Conservation (phyloP, 2,113 vertebrate genomes). For the Salvelinus sp. region DNA sequence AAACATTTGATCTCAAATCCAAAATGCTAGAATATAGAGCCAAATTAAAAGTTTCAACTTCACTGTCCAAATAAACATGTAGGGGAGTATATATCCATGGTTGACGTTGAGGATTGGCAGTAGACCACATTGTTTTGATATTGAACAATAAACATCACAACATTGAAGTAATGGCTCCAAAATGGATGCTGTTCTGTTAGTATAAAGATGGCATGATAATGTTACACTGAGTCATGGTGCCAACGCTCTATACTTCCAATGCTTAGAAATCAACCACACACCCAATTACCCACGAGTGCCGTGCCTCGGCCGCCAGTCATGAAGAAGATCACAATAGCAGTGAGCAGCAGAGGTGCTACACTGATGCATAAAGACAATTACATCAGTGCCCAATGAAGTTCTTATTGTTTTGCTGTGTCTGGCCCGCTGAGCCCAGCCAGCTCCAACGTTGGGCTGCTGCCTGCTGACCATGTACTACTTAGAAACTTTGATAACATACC, state of each 20-base stretch:
- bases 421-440: conserved; percentile 1
- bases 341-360: conserved; percentile 3
- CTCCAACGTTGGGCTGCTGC: conserved; percentile 10
- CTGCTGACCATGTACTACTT: conserved; percentile 28
- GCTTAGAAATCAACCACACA: background rate
- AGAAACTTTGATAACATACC: conserved; percentile 14
- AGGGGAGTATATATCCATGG: no score
- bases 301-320: background rate
- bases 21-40: no score
- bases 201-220: background rate
- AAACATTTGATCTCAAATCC: no score
- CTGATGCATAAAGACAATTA: conserved; percentile 14
- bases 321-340: background rate
- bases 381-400: background rate
- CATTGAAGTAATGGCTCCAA: background rate
- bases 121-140: background rate
- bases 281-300: conserved; percentile 6
- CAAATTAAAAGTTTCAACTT: no score
- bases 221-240: background rate
- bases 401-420: background rate
- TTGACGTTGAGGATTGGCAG: no score
- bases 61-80: no score
- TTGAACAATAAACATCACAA: background rate
- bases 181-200: conserved; percentile 1
- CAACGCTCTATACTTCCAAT: background rate